Base-by-base conservation (phyloP, 1,140 invertebrate species). In the Caenorhabditis inopinata region DNA sequence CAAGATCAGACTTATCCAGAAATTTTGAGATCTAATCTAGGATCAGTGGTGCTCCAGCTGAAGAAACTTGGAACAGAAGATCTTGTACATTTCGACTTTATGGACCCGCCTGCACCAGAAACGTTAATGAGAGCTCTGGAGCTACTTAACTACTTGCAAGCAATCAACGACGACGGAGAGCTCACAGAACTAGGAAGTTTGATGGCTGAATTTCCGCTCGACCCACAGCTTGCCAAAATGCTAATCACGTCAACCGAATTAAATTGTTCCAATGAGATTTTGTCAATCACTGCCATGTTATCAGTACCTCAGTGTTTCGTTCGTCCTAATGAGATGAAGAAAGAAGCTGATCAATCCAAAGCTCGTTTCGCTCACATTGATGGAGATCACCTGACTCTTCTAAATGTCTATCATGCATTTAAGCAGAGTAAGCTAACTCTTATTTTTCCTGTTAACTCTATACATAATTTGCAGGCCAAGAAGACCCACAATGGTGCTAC, bases 301-400 rank as follows among this genome's bases (percentile, higher is more conserved):
- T 98, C 96, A 96, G 97, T 99, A 90, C 96, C 97, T 87, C 96
- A 99, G 92, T 98, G 96, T 91, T 99, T 99, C 92, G 94, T 99
- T 79, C 92, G 97, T 88, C 97, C 97, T 38, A 96, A 96, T 90
- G 97, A 99, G 90, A 94, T 94, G n/a, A 96, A 97, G 91, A 98
- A 98, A 89, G 95, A 95, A 58, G 96, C 97, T 3, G 97, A 99
- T 89, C 96, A 99, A 89, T 94, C 96, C 82, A 99, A 99, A 92
- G 96, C 97, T 93, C 91, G 96, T 78, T 99, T 99, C 90, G 96
- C 97, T 0, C 97, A 99, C 91, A 97, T 99, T 85, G 97, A 99
- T 90, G 97, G 97, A 25, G 97, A 99, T 90, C 97, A 99, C 89
- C 91, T 99, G 80, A 93, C 96, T 82, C 90, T 99, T 88, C 91